Evolutionary conservation across 2,888 invertebrate species (phyloP).

Genomic region (Cabera pusaria): DNA sequence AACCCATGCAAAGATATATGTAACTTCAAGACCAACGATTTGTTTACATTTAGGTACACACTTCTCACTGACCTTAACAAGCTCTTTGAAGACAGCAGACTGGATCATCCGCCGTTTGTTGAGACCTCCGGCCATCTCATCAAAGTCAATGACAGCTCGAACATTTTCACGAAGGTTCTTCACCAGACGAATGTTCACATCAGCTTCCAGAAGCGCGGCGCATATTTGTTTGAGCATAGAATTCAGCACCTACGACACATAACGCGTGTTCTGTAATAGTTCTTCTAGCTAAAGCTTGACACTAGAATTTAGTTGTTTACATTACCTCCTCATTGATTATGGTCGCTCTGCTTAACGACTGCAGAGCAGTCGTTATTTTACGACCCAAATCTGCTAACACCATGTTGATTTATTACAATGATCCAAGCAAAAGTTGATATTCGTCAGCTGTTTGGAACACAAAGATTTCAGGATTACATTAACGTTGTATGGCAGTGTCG

Average conservation of each 20-base stretch:
- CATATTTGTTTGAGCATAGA: slow-evolving; percentile 99
- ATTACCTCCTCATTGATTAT: slow-evolving; percentile 98
- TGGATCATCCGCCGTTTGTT: slow-evolving; percentile 99
- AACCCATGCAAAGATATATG: too few species aligned
- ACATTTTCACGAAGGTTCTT: slow-evolving; percentile 99
- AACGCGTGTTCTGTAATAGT: neutral
- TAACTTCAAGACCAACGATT: too few species aligned
- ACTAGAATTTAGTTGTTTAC: neutral
- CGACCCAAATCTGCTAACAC: slow-evolving; percentile 99
- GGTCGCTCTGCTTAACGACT: slow-evolving; percentile 98
- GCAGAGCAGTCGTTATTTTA: slow-evolving; percentile 98
- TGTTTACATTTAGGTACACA: too few species aligned
- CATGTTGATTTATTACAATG: slow-evolving; percentile 85
- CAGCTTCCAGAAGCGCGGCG: slow-evolving; percentile 97
- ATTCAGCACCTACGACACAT: slow-evolving; percentile 91
- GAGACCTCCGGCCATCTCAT: slow-evolving; percentile 99
- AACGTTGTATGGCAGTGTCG: slow-evolving; percentile 14
- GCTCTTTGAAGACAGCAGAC: slow-evolving; percentile 98
- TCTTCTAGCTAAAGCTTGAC: neutral
- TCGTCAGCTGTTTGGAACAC: slow-evolving; percentile 45
- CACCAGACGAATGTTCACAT: slow-evolving; percentile 97
- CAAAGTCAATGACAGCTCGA: slow-evolving; percentile 98
- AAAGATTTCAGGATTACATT: slow-evolving; percentile 19
- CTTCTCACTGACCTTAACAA: slow-evolving; percentile 95
- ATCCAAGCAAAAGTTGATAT: slow-evolving; percentile 31